Evolutionary conservation across 2,888 invertebrate species (phyloP), one percentile per base, ranked within the genome.

Genomic region (Ormyrus rosae): DNA sequence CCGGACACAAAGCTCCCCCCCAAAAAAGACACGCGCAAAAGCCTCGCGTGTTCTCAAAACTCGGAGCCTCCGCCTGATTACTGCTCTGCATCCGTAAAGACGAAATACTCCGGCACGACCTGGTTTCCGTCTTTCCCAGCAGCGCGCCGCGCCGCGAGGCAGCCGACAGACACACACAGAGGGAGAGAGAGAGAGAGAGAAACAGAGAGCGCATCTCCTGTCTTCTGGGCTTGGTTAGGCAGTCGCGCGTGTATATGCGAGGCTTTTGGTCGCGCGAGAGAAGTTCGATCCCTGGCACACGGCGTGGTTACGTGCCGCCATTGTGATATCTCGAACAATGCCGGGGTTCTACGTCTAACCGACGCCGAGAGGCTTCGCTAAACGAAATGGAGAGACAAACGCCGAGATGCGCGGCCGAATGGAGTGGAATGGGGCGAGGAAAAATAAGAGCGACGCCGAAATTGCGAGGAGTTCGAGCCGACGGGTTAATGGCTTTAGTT

Each of bases 271-370:
- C 34, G 6, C 13, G 63, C 53, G 78, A 65, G 75, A 70, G 65
- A 71, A 78, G 68, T 75, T 81, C 81, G 71, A 78, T 81, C 60
- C 69, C 85, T 84, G 19, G 10, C 55, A 13, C 55, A 50, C 48
- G 82, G 80, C 77, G 85, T 84, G 86, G 86, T 88, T 88, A 88
- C 87, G 87, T 85, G 85, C 85, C 81, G 78, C 86, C 85, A 89
- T 89, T 89, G 89, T 89, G 86, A 88, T 86, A 88, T 87, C 85
- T 88, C 86, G 85, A 88, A 89, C 88, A 89, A 89, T 88, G 85
- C 86, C 34, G 60, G 58, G 51, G 56, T 64, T 63, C 48, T 63
- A 56, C 61, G 10, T 61, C 71, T 67, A 34, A 34, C 34, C 7
- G 56, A 50, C 34, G 48, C 19, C 5, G 46, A 48, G 46, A 55